Base-by-base conservation (phyloP, 2,888 invertebrate species). In the Lepidocyrtoides sp. region DNA sequence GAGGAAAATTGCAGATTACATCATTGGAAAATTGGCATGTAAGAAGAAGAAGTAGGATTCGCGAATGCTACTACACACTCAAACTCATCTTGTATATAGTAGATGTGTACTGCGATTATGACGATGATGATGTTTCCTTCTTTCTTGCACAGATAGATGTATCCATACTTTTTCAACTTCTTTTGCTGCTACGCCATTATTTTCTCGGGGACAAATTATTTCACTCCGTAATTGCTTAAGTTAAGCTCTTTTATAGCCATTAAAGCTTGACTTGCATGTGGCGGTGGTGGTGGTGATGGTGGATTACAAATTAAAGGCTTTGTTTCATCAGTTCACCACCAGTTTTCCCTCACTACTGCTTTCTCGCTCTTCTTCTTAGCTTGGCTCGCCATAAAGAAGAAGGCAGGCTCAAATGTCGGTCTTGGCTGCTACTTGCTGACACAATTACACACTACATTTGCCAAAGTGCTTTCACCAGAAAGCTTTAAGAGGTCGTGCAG, bases 201-300 rank as follows among this genome's bases (percentile, higher is more conserved):
- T 82, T 54, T 89, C 63, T 36, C 17, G 32, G 79, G 75, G 89
- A 89, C 83, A 89, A 89, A 89, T 89, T 83, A 83, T 89, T 89
- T 83, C 48, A 54, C 63, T 75, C 83, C 75, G 83, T 89, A 89
- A 89, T 89, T 89, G 89, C 89, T 63, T 20, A 72, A 89, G 83
- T 89, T 89, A 89, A 89, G 89, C 89, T 83, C 82, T 89, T 89
- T 89, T 83, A 89, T 63, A 72, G 89, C 89, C 51, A 83, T 60
- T 63, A 89, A 83, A 89, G 89, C 83, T 75, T 44, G 60, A 63
- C 26, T 60, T 63, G 32, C 29, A 72, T 63, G 72, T n/a, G 72
- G 57, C n/a, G n/a, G n/a, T n/a, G n/a, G n/a, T n/a, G n/a, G n/a
- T n/a, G n/a, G n/a, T n/a, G n/a, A n/a, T n/a, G n/a, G n/a, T 75